Conservation (phyloP, 1,140 invertebrate species). For the Lysiphlebus fabarum region DNA sequence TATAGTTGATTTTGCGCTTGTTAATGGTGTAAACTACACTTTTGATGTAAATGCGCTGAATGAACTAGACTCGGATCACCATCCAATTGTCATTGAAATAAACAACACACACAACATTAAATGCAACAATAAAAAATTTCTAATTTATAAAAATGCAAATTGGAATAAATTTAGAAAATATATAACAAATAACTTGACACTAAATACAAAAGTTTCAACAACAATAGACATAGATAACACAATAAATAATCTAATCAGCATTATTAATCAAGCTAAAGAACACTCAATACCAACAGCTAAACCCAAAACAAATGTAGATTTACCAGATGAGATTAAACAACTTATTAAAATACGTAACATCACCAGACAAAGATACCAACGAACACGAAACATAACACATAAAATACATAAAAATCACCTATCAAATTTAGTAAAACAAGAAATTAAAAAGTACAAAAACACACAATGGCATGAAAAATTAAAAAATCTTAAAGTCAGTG, state of each 20-base stretch:
- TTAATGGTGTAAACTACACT: constrained; percentile 12
- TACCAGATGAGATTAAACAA: constrained; percentile 14
- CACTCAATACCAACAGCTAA: constrained; percentile 1
- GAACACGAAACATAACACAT: neutral
- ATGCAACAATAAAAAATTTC: neutral
- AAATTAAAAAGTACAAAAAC: constrained; percentile 22
- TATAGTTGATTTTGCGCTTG: constrained; percentile 19
- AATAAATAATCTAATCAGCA: neutral
- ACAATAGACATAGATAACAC: neutral
- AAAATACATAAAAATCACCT: constrained; percentile 17
- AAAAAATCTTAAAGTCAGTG: constrained; percentile 21
- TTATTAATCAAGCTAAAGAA: constrained; percentile 7
- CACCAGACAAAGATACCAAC: constrained; percentile 22
- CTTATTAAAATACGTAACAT: constrained; percentile 27
- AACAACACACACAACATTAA: neutral
- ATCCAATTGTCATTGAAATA: constrained; percentile 12
- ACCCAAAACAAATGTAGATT: neutral
- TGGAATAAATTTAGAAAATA: constrained; percentile 23
- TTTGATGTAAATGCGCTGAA: constrained; percentile 17
- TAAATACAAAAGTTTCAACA: constrained; percentile 11
- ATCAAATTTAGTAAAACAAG: constrained; percentile 17
- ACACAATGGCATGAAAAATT: constrained; percentile 25
- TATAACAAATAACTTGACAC: constrained; percentile 11
- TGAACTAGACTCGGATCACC: constrained; percentile 28
- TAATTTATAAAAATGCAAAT: constrained; percentile 24